A percentile compares a stretch with the other conserved stretches of the same genome.
Evolutionary conservation across 2,797 vertebrate genomes (phyloP).

Genomic region (Tauraco hartlaubi): DNA sequence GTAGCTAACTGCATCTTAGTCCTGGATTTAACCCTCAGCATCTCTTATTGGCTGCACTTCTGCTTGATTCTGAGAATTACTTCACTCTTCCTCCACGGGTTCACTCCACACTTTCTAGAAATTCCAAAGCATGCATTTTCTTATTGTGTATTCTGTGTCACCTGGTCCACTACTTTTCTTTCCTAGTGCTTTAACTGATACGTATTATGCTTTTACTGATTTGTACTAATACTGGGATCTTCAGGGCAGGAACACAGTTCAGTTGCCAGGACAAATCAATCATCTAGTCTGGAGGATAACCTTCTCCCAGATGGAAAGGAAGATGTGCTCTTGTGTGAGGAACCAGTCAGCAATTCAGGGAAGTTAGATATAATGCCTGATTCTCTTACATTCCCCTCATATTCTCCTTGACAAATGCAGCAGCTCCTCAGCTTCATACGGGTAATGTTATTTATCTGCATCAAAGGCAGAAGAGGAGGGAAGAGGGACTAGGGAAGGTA

Average conservation of each 20-base stretch:
- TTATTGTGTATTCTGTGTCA: not conserved
- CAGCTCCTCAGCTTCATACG: slow-evolving; percentile 17
- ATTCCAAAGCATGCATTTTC: not conserved
- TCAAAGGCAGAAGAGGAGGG: not conserved
- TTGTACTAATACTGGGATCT: not conserved
- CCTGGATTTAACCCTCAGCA: not conserved
- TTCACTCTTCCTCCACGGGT: not conserved
- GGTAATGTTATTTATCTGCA: slow-evolving; percentile 10
- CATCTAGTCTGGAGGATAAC: not conserved
- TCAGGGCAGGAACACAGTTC: not conserved
- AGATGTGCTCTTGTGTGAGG: not conserved
- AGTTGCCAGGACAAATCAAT: not conserved
- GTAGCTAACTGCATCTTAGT: not conserved
- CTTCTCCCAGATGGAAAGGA: not conserved
- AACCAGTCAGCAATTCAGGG: not conserved
- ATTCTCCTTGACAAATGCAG: not conserved
- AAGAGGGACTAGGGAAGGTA: not conserved
- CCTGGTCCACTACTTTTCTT: not conserved
- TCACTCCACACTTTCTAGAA: not conserved
- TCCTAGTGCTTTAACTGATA: not conserved
- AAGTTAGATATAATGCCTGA: not conserved
- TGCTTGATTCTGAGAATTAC: not conserved
- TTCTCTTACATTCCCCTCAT: not conserved
- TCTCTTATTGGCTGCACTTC: not conserved
- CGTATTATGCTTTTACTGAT: not conserved